Conservation (phyloP, 92 coral and sea anemone genomes). For the Isaurus tuberculatus region DNA sequence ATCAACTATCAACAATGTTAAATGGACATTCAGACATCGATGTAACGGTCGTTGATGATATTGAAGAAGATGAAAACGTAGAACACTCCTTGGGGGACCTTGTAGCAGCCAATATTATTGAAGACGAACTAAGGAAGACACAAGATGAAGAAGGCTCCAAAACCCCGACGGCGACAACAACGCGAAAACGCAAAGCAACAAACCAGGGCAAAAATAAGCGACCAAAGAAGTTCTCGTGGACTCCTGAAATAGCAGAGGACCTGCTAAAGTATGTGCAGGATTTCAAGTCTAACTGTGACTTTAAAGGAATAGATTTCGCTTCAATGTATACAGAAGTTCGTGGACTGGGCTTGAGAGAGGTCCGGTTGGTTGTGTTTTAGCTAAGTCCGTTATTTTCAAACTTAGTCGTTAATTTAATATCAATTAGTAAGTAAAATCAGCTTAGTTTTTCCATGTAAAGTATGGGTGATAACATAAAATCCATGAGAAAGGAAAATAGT, state of each 20-base stretch:
- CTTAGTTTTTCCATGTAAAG: no score
- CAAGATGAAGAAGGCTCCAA: slow-evolving; percentile 42
- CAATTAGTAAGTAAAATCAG: no score
- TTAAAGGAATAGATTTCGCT: slow-evolving; percentile 55
- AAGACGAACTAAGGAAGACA: slow-evolving; percentile 31
- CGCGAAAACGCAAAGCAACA: slow-evolving; percentile 31
- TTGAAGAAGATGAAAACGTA: slow-evolving; percentile 48
- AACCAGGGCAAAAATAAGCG: slow-evolving; percentile 46
- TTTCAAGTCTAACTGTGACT: slow-evolving; percentile 51
- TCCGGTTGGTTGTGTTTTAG: no score
- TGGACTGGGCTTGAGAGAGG: no score
- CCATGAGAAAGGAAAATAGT: no score
- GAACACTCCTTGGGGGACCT: slow-evolving; percentile 48
- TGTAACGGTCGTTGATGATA: slow-evolving; percentile 37
- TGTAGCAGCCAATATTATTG: slow-evolving; percentile 48
- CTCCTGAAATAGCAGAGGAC: slow-evolving; percentile 44
- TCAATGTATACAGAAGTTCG: slow-evolving; percentile 43
- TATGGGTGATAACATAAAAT: no score
- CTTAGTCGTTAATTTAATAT: no score
- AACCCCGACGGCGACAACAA: slow-evolving; percentile 30
- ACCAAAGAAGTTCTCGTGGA: slow-evolving; percentile 50
- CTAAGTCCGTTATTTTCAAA: no score
- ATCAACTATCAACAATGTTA: slow-evolving; percentile 41
- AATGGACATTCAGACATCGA: no score
- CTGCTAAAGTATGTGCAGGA: slow-evolving; percentile 50